Percentiles rank a stretch among this genome's conserved stretches.
These are phyloP conservation scores for Varanus salvator DNA, from an alignment of 2,113 vertebrate species.

Conservation along the genomic window DNA sequence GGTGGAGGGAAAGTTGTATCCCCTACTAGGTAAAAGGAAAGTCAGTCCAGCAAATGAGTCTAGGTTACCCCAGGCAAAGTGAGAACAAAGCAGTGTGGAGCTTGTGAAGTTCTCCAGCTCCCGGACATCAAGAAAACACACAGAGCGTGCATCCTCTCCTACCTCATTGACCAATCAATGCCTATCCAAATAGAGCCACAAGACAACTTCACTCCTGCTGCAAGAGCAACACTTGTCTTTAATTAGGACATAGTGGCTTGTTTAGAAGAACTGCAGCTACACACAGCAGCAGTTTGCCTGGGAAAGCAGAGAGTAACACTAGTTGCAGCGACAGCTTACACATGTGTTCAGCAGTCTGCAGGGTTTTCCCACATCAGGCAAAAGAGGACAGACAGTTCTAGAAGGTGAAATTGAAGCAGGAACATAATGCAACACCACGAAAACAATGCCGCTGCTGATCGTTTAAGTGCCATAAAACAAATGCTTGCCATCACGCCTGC, in stretches of 20 bases:
- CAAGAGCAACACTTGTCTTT: conserved; percentile 8
- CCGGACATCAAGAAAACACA: conserved; percentile 11
- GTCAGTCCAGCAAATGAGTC: conserved; percentile 49
- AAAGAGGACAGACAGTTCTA: conserved; percentile 22
- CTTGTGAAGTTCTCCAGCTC: conserved; percentile 15
- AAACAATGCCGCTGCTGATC: conserved; percentile 6
- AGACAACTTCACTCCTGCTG: conserved; percentile 25
- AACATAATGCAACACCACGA: conserved; percentile 16
- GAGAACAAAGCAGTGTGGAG: conserved; percentile 35
- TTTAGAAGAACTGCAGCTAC: conserved; percentile 42
- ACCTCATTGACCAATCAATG: background rate
- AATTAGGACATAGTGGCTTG: conserved; percentile 29
- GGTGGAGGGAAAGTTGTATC: conserved; percentile 24
- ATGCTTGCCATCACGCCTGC: background rate
- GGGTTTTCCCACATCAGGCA: conserved; percentile 36
- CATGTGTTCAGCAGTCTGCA: conserved; percentile 8
- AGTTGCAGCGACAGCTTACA: background rate
- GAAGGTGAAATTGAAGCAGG: background rate
- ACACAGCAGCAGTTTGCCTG: background rate
- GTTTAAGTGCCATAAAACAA: conserved; percentile 14
- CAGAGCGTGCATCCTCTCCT: background rate
- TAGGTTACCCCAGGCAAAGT: conserved; percentile 33
- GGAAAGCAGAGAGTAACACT: conserved; percentile 7
- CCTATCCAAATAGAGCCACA: conserved; percentile 23
- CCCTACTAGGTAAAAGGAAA: background rate